Evolutionary conservation across 2,797 vertebrate genomes (phyloP), one percentile per base, ranked within the genome.

Genomic region (Distichodus sexfasciatus): DNA sequence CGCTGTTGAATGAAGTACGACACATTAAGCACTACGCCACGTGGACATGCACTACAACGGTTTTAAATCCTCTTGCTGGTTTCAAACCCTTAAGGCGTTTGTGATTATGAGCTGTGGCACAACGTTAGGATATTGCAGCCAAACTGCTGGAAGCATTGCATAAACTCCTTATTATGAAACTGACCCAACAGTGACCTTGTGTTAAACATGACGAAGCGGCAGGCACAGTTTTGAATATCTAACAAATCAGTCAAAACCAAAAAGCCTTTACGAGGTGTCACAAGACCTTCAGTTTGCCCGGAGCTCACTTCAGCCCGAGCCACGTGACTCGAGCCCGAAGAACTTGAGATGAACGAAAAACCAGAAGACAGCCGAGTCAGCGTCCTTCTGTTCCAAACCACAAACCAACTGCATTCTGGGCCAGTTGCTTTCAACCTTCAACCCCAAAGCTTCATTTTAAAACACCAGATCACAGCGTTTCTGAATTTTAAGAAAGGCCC

Each of bases 391-490:
- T 62, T 71, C 23, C 10, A 6, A 11, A 51, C 41, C 1, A 51
- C 31, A 17, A 29, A 23, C 59, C 24, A n/a, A 10, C 2, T 21
- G 33, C 54, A 50, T 26, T 48, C 33, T 26, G 6, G 15, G 3
- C 6, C 8, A 8, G 21, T 7, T 6, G 12, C 31, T 23, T 10
- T 33, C 51, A 53, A 15, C 24, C 21, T 51, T n/a, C 8, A 29
- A 12, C 23, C 47, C 35, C 54, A 65, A 80, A 76, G 68, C 71
- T 72, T 75, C 64, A 73, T 6, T 2, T 47, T 62, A 68, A 60
- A 54, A 66, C 74, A 66, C 41, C 48, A 19, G 10, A 31, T 7
- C 3, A 4, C 36, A 17, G 8, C 9, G 40, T 43, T 11, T 7
- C 4, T 61, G 61, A 23, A 31, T 28, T 43, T 21, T 40, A 54